Evolutionary conservation across 2,888 invertebrate genomes (phyloP), one percentile per base, ranked within the genome.

Genomic region (Leptinotarsa tumamoca): DNA sequence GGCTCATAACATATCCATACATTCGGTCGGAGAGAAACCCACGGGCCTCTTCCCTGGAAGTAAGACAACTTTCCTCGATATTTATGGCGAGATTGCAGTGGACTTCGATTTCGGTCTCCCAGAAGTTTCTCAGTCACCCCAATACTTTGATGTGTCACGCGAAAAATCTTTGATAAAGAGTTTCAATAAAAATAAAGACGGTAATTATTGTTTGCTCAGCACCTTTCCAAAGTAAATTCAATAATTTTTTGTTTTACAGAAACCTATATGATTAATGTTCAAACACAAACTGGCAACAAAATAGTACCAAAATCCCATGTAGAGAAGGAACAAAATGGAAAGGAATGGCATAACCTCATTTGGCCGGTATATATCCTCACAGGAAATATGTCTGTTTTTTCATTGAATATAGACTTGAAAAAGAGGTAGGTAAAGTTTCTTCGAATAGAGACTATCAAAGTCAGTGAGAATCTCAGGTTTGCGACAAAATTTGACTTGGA

Each of bases 321-420:
- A 13, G 71, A 66, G 23, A 74, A 73, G 52, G 66, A 73, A 72
- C 77, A 78, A 69, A 77, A 67, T 61, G 77, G 72, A 56, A 78
- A 76, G 58, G 77, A 71, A 56, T 80, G 79, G 78, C 79, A 79
- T 51, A 80, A 77, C n/a, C 75, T 88, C 15, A 72, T 81, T 10
- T 95, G 95, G 94, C 95, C 95, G 0, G 90, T 96, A 72, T 92
- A 95, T 72, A 91, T 97, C 72, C 89, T 98, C 71, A 91, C 94
- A 72, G 97, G 96, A 1, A 96, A 96, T 86, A 97, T 97, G 1
- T 95, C 95, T 80, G 93, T 98, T 7, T 94, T 93, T 81, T 90
- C 87, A 10, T 86, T 90, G 23, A 85, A 84, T 58, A 87, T 90
- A 33, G 84, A 89, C 73, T 84, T 90, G 23, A 88, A 90, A 15